Conservation (phyloP, 2,113 vertebrate species). For the Litocranius walleri region DNA sequence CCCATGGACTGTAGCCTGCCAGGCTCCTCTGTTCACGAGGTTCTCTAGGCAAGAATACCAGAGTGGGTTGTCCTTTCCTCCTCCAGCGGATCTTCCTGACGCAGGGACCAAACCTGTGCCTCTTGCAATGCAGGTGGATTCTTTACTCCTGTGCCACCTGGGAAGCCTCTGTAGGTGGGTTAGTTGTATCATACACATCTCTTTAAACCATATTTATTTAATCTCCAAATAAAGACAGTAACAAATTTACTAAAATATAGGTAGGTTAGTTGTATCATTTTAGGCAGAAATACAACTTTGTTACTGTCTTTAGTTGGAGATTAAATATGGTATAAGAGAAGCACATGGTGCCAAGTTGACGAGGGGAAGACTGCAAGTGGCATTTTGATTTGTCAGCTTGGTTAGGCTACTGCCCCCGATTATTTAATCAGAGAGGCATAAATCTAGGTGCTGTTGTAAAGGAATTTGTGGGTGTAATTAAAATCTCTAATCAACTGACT, state of each 20-base stretch:
- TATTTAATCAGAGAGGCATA: not conserved
- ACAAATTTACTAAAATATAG: not conserved
- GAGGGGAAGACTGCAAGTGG: not conserved
- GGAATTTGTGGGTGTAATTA: not conserved
- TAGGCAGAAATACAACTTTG: not conserved
- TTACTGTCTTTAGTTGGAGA: not conserved
- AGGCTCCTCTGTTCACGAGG: not conserved
- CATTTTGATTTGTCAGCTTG: not conserved
- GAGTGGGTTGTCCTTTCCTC: not conserved
- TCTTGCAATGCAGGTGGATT: not conserved
- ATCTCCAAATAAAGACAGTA: not conserved
- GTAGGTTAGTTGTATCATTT: not conserved
- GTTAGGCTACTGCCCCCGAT: not conserved
- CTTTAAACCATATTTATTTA: not conserved
- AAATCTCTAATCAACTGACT: not conserved
- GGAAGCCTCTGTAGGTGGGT: not conserved
- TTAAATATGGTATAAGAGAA: not conserved
- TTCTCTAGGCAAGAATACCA: not conserved
- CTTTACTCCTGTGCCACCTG: not conserved
- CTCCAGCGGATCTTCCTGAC: not conserved
- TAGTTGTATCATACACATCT: not conserved
- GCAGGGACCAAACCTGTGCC: not conserved
- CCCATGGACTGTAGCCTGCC: not conserved
- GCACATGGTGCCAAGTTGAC: not conserved
- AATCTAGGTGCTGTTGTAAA: not conserved